Base-by-base conservation (phyloP, 2,797 vertebrate species). In the Choloepus didactylus region DNA sequence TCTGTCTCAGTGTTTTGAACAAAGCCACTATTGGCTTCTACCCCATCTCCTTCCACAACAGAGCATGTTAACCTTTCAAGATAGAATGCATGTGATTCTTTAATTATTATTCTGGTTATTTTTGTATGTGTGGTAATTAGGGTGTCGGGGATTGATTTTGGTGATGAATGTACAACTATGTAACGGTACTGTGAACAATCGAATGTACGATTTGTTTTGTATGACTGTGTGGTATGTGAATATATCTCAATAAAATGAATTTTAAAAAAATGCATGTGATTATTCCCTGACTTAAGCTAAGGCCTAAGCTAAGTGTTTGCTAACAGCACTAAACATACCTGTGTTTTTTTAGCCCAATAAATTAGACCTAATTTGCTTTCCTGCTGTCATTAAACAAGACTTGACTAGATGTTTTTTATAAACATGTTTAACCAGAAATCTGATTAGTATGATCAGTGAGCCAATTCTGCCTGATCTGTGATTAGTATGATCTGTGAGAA, bases 401-500 rank as follows among this genome's bases (percentile, higher is more conserved):
- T 89, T 96, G 94, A 97, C 95, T 93, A 76, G 96, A 93, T 56
- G 35, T 72, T 96, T 95, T 89, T 95, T 81, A 95, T 96, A 97
- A 97, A 92, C 54, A 87, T 90, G 85, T 92, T 92, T 96, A 97
- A 97, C 89, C 72, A 75, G 82, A 96, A 96, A 91, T 82, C 91
- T 97, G 95, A 94, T 97, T 94, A 95, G 81, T 92, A 67, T 95
- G 93, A 97, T 97, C 93, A 95, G 96, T 90, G 95, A 97, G 60
- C 93, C 87, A 97, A 96, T 95, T 97, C 95, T 73, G 95, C 89
- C 89, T 5, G 62, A 35, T 35, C 35, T 35, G 35, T 35, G 35
- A 35, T 35, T 35, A 35, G 35, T 35, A 35, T 35, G 35, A 35
- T 35, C 35, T 38, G 66, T 49, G 77, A 95, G 96, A 95, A 85